Conservation (phyloP, 2,113 vertebrate species). For the Cyprinodon variegatus region DNA sequence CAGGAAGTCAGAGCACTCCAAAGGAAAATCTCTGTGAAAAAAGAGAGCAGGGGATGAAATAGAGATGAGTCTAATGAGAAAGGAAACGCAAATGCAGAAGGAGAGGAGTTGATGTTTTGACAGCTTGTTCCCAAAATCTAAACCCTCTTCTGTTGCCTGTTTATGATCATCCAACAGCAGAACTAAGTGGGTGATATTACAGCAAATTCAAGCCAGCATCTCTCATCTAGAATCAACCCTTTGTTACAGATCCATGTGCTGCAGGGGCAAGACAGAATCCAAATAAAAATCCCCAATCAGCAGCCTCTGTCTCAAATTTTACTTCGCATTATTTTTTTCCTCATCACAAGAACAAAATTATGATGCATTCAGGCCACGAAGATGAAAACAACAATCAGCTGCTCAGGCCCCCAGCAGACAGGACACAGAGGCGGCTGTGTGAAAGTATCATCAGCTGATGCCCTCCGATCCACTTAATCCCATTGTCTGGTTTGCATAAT, state of each 20-base stretch:
- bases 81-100: constrained; percentile 15
- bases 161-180: not conserved
- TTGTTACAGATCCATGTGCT: constrained; percentile 21
- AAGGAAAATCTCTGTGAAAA: constrained; percentile 41
- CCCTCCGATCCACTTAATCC: constrained; percentile 71
- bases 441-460: constrained; percentile 73
- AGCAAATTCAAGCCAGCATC: not conserved
- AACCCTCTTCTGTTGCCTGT: not conserved
- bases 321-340: not conserved
- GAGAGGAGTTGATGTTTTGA: not conserved
- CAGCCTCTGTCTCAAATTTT: no score
- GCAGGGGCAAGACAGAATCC: constrained; percentile 6
- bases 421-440: constrained; percentile 61
- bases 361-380: constrained; percentile 36
- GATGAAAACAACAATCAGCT: constrained; percentile 34
- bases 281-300: constrained; percentile 5
- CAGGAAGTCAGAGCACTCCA: constrained; percentile 49
- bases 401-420: constrained; percentile 40
- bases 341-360: constrained; percentile 19
- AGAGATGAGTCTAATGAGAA: constrained; percentile 39
- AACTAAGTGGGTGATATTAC: not conserved
- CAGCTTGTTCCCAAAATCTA: not conserved
- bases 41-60: constrained; percentile 23
- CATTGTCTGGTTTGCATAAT: constrained; percentile 74
- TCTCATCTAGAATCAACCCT: constrained; percentile 14